Percentiles rank a stretch among this genome's conserved stretches.
Conservation (phyloP, 2,888 invertebrate species). For the Drosophila differens region DNA sequence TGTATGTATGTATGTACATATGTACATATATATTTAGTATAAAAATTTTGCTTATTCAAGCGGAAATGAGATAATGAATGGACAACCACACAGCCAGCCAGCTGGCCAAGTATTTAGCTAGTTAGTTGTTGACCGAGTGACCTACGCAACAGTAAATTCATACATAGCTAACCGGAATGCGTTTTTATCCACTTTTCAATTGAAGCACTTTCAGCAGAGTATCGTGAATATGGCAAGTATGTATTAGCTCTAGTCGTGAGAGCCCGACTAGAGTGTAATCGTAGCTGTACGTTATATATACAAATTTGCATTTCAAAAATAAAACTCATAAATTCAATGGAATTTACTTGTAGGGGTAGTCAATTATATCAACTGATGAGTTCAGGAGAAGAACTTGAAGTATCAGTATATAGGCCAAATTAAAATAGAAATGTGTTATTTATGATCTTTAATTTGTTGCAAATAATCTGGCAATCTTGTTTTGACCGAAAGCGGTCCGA, state of each 20-base stretch:
- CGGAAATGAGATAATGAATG: slow-evolving; percentile 82
- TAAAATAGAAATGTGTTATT: background rate
- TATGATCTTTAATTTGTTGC: background rate
- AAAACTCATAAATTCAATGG: background rate
- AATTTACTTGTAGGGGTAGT: background rate
- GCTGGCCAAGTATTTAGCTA: slow-evolving; percentile 21
- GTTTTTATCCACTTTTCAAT: slow-evolving; percentile 26
- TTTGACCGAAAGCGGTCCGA: background rate
- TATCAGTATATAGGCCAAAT: background rate
- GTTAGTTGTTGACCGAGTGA: slow-evolving; percentile 56
- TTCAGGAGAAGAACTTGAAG: background rate
- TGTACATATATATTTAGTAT: slow-evolving; percentile 62
- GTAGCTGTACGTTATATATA: background rate
- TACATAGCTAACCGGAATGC: background rate
- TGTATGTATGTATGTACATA: background rate
- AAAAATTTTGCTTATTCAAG: slow-evolving; percentile 71
- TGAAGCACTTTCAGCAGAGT: slow-evolving; percentile 17
- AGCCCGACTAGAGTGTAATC: background rate
- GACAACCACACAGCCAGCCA: slow-evolving; percentile 25
- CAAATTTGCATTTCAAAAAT: background rate
- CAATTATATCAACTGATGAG: background rate
- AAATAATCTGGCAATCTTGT: background rate
- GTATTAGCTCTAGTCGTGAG: background rate
- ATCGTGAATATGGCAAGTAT: background rate
- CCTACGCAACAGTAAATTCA: slow-evolving; percentile 16